Base-by-base conservation (phyloP, 2,113 vertebrate genomes). In the Tragelaphus strepsiceros region DNA sequence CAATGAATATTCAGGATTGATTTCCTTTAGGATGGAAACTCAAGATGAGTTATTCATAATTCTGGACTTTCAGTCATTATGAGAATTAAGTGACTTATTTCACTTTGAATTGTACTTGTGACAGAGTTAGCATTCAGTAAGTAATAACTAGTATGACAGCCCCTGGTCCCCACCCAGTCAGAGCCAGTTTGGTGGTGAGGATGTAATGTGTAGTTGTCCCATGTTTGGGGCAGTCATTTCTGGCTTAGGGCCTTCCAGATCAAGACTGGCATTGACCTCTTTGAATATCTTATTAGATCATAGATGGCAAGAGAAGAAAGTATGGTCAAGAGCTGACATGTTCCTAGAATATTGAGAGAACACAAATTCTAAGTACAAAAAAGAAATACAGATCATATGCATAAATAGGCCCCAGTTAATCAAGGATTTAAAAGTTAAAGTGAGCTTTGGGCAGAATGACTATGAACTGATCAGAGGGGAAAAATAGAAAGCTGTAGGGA, bases 21-120 rank as follows among this genome's bases (percentile, higher is more conserved):
- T 21, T 71, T 71, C 67, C n/a, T 71, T 71, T 71, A 71, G 19
- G 67, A 39, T 71, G 67, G 67, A 39, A 71, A 71, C 22, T 71
- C n/a, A 71, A 77, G 22, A 59, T 30, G 7, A 16, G 17, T 2
- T 59, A 35, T 78, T 88, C 30, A 54, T 51, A 19, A 28, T 74
- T 61, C 74, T 91, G 77, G 17, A 5, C n/a, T 87, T 77, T 71
- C 21, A 28, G 21, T 56, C 51, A 12, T 35, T 74, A 4, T 56
- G 62, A 96, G 28, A 78, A 94, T 85, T 43, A 56, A 84, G 26
- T 78, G 53, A 74, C 26, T 96, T 93, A 93, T 89, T 96, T 98
- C 22, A 17, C n/a, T 89, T 35, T 39, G 77, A 91, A 35, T 5
- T 88, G 46, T 15, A 26, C 15, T 92, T 59, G 77, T 85, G 11